phyloP scores from a whole-genome alignment of 2,113 vertebrate genomes.

The Pelobates fuscus region DNA sequence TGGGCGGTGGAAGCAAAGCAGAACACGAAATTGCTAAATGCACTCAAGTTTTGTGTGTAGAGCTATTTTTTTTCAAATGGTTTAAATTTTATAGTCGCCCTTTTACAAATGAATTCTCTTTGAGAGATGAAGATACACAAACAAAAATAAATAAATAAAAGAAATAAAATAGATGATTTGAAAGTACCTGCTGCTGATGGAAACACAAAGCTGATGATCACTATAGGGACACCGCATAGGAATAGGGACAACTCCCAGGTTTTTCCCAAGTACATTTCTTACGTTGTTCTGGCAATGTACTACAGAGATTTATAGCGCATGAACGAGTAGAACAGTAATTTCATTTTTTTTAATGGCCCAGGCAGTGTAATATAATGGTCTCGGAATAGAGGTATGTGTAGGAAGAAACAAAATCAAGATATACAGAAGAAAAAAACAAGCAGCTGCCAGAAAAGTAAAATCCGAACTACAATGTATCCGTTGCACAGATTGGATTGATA shows the following conservation, averaged over 20 bases:
- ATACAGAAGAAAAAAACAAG: no score
- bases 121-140: slow-evolving; percentile 7
- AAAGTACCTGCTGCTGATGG: neutral
- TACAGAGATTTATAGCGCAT: neutral
- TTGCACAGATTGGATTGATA: no score
- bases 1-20: slow-evolving; percentile 66
- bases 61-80: slow-evolving; percentile 62
- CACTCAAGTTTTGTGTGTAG: slow-evolving; percentile 69
- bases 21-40: slow-evolving; percentile 71
- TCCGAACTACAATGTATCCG: no score
- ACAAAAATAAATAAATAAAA: slow-evolving; percentile 12
- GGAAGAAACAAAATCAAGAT: no score
- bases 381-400: neutral
- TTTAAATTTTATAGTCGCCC: slow-evolving; percentile 61
- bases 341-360: neutral
- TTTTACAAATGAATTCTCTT: slow-evolving; percentile 31
- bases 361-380: neutral
- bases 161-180: slow-evolving; percentile 47
- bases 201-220: neutral
- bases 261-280: neutral
- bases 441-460: no score
- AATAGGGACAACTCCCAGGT: neutral
- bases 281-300: neutral
- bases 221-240: neutral
- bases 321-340: neutral